Base-by-base conservation (phyloP, 2,113 vertebrate species). In the Pterophyllum scalare region DNA sequence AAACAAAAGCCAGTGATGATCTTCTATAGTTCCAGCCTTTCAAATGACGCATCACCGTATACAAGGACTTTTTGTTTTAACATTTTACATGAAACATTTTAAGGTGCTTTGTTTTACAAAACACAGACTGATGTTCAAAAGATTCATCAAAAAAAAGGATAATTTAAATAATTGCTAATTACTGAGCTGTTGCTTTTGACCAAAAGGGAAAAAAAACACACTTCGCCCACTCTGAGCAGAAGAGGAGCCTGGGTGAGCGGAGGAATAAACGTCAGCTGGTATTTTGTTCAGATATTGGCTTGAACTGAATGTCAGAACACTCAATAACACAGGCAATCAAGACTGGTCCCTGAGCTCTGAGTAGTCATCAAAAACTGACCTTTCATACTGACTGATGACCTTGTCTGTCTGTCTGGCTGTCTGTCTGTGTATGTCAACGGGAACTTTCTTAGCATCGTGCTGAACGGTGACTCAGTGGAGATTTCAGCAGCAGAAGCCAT, bases 281-380 rank as follows among this genome's bases (percentile, higher is more conserved):
- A 67, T 35, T 76, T 86, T 56, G 75, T 60, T 75, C 82, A 20
- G 49, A 82, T 62, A 64, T 84, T 60, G 77, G 74, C 62, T 84
- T 49, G 64, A 81, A 86, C 82, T 81, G 65, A 89, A 89, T 87
- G 88, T 90, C 89, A 90, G 80, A 85, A 82, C 81, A 79, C 77
- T 94, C 86, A 86, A 93, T 87, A 89, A 90, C 60, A 82, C 26
- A 46, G 74, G 83, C 56, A 77, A 80, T 83, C 33, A 52, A 62
- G 40, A 82, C 31, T 15, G 60, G 64, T 60, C 35, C 61, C 74
- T 46, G 33, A 17, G 10, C 43, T 33, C 57, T 3, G 38, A 72
- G 70, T 10, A 56, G 59, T 83, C 81, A 88, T 91, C 61, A 78
- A 7, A 79, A 75, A 72, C 9, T 91, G 92, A 91, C 91, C 87